These are phyloP conservation scores for Blastobasis lacticolella DNA, from an alignment of 2,888 invertebrate genomes.

Conservation along the genomic window DNA sequence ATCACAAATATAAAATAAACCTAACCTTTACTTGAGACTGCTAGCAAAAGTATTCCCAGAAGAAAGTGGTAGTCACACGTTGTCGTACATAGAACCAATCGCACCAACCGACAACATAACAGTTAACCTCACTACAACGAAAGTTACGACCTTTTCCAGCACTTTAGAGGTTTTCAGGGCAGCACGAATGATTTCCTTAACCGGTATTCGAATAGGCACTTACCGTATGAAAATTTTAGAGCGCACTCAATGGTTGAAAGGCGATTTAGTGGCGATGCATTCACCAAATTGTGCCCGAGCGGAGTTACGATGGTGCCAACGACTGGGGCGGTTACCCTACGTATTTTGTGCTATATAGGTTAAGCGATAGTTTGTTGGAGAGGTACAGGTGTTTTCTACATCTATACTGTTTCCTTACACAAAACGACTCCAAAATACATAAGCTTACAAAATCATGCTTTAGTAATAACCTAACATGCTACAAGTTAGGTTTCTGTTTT, in stretches of 20 bases:
- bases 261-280: constrained; percentile 52
- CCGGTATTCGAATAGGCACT: constrained; percentile 46
- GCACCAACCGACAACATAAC: no score
- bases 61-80: no score
- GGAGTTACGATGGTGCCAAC: constrained; percentile 22
- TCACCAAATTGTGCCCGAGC: constrained; percentile 41
- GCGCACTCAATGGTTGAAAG: constrained; percentile 44
- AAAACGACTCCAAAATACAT: no score
- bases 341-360: background rate
- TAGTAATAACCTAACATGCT: no score
- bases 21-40: no score
- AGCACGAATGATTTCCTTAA: constrained; percentile 36
- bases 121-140: constrained; percentile 3
- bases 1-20: no score
- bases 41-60: no score
- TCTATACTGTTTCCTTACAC: no score
- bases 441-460: no score
- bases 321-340: constrained; percentile 17
- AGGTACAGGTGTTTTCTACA: no score
- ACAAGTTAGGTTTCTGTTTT: no score
- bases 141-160: constrained; percentile 21
- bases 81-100: no score
- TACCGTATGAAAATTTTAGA: constrained; percentile 58
- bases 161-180: constrained; percentile 26
- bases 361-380: background rate